A percentile compares a stretch with the other conserved stretches of the same genome.
These are phyloP conservation scores for Standfussiana lucernea DNA, from an alignment of 2,888 invertebrate species.

Conservation along the genomic window DNA sequence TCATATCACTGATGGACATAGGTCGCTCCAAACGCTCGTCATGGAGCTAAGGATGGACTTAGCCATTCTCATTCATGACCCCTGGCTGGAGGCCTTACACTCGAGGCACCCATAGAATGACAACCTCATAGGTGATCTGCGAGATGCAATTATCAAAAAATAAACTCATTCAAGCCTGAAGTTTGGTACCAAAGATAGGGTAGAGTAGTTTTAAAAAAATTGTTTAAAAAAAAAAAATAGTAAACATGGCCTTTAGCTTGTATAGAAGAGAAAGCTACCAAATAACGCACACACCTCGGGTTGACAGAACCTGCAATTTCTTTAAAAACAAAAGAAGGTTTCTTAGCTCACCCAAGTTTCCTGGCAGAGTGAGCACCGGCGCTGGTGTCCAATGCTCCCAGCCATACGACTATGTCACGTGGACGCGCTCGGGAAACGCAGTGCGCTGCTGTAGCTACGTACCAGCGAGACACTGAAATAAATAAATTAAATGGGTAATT, in stretches of 20 bases:
- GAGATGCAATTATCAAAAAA: too few species aligned
- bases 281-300: background rate
- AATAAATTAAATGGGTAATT: background rate
- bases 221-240: too few species aligned
- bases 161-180: background rate
- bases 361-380: conserved; percentile 81
- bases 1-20: background rate
- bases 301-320: background rate
- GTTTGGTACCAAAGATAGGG: too few species aligned
- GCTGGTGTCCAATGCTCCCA: conserved; percentile 95
- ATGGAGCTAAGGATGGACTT: background rate
- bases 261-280: too few species aligned
- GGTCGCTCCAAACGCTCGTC: background rate
- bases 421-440: conserved; percentile 94
- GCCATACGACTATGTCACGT: conserved; percentile 94
- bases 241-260: too few species aligned
- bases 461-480: conserved; percentile 92
- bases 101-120: too few species aligned
- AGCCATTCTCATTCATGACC: background rate
- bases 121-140: too few species aligned
- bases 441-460: conserved; percentile 95
- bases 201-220: too few species aligned
- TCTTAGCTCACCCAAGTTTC: conserved; percentile 79
- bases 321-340: background rate
- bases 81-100: too few species aligned